phyloP scores from a whole-genome alignment of 1,140 invertebrate genomes.

The Armadillidium nasatum region DNA sequence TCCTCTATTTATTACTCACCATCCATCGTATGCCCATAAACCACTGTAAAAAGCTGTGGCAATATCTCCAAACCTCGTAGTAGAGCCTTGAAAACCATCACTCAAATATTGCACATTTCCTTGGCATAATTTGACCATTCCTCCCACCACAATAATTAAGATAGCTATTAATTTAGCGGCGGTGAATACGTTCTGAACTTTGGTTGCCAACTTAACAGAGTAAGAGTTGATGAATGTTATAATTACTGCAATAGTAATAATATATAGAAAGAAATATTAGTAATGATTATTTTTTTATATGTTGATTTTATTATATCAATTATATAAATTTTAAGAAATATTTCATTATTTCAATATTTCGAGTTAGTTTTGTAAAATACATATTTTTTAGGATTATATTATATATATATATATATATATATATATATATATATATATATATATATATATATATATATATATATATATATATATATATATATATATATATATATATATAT shows the following conservation, averaged over 20 bases:
- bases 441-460: too few relatives aligned
- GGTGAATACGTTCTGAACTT: conserved; percentile 82
- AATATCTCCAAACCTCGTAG: conserved; percentile 63
- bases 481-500: too few relatives aligned
- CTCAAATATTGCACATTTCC: conserved; percentile 68
- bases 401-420: too few relatives aligned
- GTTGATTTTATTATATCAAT: not conserved
- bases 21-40: conserved; percentile 93
- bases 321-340: not conserved
- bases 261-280: not conserved
- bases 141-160: conserved; percentile 73
- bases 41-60: conserved; percentile 90
- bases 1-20: conserved; percentile 57
- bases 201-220: conserved; percentile 81
- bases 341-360: not conserved
- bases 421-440: too few relatives aligned
- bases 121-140: conserved; percentile 66
- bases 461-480: too few relatives aligned
- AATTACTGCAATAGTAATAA: too few relatives aligned
- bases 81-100: conserved; percentile 72
- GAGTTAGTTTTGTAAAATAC: too few relatives aligned
- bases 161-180: conserved; percentile 78
- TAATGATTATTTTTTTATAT: not conserved
- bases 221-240: conserved; percentile 83
- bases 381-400: too few relatives aligned